Percentiles rank a stretch among this genome's conserved stretches.
These are phyloP conservation scores for Trichacis sp. DNA, from an alignment of 2,888 invertebrate species.

Conservation along the genomic window DNA sequence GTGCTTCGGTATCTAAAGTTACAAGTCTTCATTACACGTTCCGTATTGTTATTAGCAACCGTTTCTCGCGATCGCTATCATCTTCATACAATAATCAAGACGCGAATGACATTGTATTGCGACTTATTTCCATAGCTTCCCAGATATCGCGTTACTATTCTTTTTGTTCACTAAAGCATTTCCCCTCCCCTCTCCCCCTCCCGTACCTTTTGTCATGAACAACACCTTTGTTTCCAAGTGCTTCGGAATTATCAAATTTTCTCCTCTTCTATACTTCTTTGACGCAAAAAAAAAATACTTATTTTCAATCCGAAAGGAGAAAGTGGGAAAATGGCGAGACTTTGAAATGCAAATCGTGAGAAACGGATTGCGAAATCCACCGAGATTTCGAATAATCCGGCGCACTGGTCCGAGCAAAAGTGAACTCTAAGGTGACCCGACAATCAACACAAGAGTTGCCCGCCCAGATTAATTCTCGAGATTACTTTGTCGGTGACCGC, in stretches of 20 bases:
- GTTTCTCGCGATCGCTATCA: constrained; percentile 39
- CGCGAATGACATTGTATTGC: constrained; percentile 30
- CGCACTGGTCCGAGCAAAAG: constrained; percentile 37
- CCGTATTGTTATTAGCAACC: constrained; percentile 32
- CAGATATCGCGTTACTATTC: constrained; percentile 15
- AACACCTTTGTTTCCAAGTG: too few relatives aligned
- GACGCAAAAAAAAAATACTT: too few relatives aligned
- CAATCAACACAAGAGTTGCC: constrained; percentile 37
- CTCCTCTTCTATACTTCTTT: too few relatives aligned
- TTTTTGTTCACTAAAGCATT: neutral
- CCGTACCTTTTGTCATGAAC: too few relatives aligned
- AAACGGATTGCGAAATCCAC: constrained; percentile 31
- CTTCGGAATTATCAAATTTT: too few relatives aligned
- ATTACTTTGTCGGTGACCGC: constrained; percentile 48
- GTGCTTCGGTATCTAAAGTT: constrained; percentile 35
- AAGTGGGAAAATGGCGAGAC: too few relatives aligned
- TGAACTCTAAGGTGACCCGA: constrained; percentile 41
- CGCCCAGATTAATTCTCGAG: constrained; percentile 37
- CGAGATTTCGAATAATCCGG: constrained; percentile 36
- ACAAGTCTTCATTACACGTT: constrained; percentile 40
- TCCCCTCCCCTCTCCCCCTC: neutral
- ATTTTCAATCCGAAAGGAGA: too few relatives aligned
- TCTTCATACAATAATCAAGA: constrained; percentile 25
- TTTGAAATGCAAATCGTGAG: too few relatives aligned
- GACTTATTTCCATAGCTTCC: constrained; percentile 30